Evolutionary conservation across 2,113 vertebrate species (phyloP).

Genomic region (Rutilus rutilus): DNA sequence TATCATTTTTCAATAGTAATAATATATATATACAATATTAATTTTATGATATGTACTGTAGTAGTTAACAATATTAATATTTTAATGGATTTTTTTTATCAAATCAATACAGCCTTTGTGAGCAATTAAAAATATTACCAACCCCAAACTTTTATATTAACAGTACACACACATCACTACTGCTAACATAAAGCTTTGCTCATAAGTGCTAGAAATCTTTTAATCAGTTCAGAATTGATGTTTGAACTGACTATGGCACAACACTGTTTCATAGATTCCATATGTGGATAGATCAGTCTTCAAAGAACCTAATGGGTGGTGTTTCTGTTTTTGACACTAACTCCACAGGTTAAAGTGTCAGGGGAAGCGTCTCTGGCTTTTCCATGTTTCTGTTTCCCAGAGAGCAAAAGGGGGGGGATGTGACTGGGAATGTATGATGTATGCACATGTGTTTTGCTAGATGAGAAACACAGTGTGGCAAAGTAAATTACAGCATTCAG

Average conservation of each 20-base stretch:
- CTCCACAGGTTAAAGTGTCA: slow-evolving; percentile 8
- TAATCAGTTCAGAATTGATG: background rate
- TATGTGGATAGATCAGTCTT: slow-evolving; percentile 9
- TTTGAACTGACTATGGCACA: slow-evolving; percentile 30
- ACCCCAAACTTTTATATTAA: background rate
- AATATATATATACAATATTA: background rate
- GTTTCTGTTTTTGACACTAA: slow-evolving; percentile 29
- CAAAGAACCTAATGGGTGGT: slow-evolving; percentile 8
- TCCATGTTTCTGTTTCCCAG: slow-evolving; percentile 15
- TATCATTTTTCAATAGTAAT: background rate
- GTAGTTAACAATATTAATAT: background rate
- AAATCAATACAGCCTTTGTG: background rate
- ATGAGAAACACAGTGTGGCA: slow-evolving; percentile 35
- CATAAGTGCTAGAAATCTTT: background rate
- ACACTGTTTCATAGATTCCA: slow-evolving; percentile 21
- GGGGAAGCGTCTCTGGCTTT: background rate
- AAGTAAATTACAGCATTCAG: slow-evolving; percentile 50
- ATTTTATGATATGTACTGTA: background rate
- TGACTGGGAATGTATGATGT: slow-evolving; percentile 17
- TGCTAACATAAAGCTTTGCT: background rate
- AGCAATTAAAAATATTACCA: background rate
- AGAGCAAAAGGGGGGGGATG: slow-evolving; percentile 17
- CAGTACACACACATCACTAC: background rate
- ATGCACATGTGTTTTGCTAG: slow-evolving; percentile 16
- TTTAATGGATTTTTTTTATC: background rate